Evolutionary conservation across 2,113 vertebrate genomes (phyloP).

Genomic region (Atherinomorus stipes): DNA sequence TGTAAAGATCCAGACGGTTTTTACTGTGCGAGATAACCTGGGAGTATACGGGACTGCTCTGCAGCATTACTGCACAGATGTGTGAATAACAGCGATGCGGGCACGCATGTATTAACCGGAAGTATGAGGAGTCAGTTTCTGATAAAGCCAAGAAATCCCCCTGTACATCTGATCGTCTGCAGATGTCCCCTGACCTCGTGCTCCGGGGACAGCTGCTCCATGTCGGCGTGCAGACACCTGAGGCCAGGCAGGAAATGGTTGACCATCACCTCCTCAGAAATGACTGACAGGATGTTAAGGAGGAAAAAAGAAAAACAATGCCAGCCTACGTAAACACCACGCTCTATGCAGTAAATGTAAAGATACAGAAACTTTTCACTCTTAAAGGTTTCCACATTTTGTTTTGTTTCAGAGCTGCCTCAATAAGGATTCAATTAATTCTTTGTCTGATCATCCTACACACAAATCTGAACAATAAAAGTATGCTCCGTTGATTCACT

Average conservation of each 20-base stretch:
- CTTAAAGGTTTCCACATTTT: conserved; percentile 1
- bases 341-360: not conserved
- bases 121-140: not conserved
- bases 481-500: not conserved
- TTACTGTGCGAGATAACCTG: not conserved
- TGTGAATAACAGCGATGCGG: no score
- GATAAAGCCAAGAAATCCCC: not conserved
- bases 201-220: conserved; percentile 98
- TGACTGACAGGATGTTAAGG: conserved; percentile 90
- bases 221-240: conserved; percentile 94
- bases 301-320: not conserved
- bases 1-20: conserved; percentile 19
- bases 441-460: not conserved
- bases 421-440: not conserved
- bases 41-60: not conserved
- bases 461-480: not conserved
- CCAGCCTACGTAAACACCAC: no score
- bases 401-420: not conserved
- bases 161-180: not conserved
- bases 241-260: conserved; percentile 98
- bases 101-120: not conserved
- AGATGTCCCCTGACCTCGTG: conserved; percentile 88
- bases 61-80: not conserved
- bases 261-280: conserved; percentile 98
- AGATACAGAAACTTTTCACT: not conserved